These are phyloP conservation scores for Spilosoma lubricipeda DNA, from an alignment of 2,888 invertebrate species.

Conservation along the genomic window DNA sequence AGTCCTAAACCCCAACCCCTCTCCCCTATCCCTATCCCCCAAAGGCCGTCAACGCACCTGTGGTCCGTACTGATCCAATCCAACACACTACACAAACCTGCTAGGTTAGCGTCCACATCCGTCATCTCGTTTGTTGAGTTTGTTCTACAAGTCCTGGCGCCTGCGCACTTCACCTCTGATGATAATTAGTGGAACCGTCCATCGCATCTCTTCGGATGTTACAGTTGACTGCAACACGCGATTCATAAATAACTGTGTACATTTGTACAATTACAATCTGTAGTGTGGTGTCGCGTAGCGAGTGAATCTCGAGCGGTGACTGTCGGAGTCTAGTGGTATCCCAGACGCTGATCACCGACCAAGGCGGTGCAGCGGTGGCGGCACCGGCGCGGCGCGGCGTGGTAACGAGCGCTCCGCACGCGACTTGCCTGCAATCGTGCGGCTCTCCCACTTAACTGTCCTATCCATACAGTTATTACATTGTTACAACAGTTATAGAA, in stretches of 20 bases:
- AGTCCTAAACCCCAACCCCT: no score
- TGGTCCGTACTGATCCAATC: not conserved
- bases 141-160: slow-evolving; percentile 29
- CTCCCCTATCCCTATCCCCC: no score
- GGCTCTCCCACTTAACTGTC: not conserved
- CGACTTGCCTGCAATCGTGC: not conserved
- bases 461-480: not conserved
- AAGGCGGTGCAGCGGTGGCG: no score
- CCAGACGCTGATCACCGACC: no score
- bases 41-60: no score
- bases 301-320: not conserved
- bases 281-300: not conserved
- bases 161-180: not conserved
- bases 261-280: not conserved
- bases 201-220: not conserved
- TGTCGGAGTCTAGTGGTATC: not conserved
- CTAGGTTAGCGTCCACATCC: not conserved
- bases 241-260: not conserved
- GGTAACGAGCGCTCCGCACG: slow-evolving; percentile 23
- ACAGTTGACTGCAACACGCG: not conserved
- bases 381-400: no score
- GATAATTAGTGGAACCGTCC: not conserved
- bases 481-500: not conserved
- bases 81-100: not conserved
- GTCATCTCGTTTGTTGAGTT: slow-evolving; percentile 14